Evolutionary conservation across 2,888 invertebrate species (phyloP), one percentile per base, ranked within the genome.

Genomic region (Zygaena filipendulae): DNA sequence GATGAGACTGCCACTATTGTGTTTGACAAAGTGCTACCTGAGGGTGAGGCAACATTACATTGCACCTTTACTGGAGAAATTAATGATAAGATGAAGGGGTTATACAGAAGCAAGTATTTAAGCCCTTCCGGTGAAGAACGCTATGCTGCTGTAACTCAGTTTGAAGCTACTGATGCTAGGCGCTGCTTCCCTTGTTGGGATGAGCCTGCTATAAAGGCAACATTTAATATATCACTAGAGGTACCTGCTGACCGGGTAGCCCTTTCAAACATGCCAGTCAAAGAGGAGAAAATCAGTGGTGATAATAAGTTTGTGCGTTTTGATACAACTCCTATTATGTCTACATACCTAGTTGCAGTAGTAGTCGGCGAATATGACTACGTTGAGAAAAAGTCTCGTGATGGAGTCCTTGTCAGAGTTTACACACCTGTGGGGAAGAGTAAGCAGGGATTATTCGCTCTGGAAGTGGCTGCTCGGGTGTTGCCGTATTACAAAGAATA

Each of bases 131-230:
- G 93, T 6, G 89, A 90, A 41, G 90, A 90, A 54, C 84, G 88
- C 29, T 90, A 87, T 57, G 91, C 90, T 14, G 95, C 92, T 18
- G 93, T 94, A 34, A 96, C 96, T 28, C 96, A 96, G 70, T 97
- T 96, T 60, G 92, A 93, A 61, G 84, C 93, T 0, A 92, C 91
- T 2, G 91, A 92, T 77, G 97, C 97, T 4, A 84, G 97, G 30
- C 83, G 92, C 44, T 94, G 95, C 56, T 97, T 98, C 56, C 97
- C 97, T 3, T 97, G 97, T 67, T 98, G 95, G 95, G 97, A 98
- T 66, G 98, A 98, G 67, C 98, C 97, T 5, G 92, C 95, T 7
- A 86, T 92, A 36, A 98, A 98, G 70, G 92, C 97, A 2, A 95
- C 92, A 2, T 98, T 97, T 70, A 91, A 95, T 59, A 90, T 98